Base-by-base conservation (phyloP, 2,888 invertebrate species). In the Tigriopus californicus region DNA sequence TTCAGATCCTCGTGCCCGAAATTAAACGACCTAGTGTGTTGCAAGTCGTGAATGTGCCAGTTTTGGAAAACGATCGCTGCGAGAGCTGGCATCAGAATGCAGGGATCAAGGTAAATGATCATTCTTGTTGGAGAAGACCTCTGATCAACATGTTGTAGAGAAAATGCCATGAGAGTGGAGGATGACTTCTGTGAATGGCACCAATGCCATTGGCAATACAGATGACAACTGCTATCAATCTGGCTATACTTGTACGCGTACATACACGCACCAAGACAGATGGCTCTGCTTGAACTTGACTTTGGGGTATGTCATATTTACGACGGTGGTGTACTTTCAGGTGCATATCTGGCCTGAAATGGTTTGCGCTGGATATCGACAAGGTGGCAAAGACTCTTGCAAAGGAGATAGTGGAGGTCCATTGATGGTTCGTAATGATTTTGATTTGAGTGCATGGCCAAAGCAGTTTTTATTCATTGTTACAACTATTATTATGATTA, bases 331-430 rank as follows among this genome's bases (percentile, higher is more conserved):
- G 12, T 41, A 40, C 15, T 18, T 67, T 48, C 63, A 67, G 60
- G 66, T 67, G 41, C 61, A 64, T 15, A 54, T 58, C 2, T 58
- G 47, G 33, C 58, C 58, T 8, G 58, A 58, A 40, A 58, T 58
- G 58, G 33, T 58, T 24, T 58, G 58, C 18, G 58, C 58, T 13
- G 58, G 58, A 24, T 58, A 58, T 22, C 15, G 48, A n/a, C 24
- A 49, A 12, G 58, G 58, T 10, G 58, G 58, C n/a, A 58, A 58
- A 41, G 58, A 58, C 22, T 58, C 58, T 8, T 58, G 58, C 49
- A 58, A 58, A 40, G 58, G 58, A n/a, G 58, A 58, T 40, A 25
- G 25, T n/a, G 58, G 58, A 1, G 58, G 58, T 11, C 58, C 58
- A 10, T 40, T 58, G 13, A 58, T 58, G 58, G 58, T 58, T 41